Base-by-base conservation (phyloP, 2,797 vertebrate species). In the Phalanger gymnotis region DNA sequence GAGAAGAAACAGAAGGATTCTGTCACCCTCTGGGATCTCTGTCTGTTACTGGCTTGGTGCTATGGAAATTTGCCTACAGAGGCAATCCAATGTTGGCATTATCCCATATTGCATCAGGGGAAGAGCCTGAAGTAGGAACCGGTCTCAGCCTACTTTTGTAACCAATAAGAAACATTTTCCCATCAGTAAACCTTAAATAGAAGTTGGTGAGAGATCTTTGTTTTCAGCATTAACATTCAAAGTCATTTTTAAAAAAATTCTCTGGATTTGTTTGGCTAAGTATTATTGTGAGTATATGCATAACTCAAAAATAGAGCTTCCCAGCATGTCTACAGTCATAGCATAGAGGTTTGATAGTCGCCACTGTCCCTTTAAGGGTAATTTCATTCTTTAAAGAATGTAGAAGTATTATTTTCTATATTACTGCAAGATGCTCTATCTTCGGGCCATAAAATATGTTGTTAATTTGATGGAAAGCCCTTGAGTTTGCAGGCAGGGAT, bases 401-500 rank as follows among this genome's bases (percentile, higher is more conserved):
- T 25, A 81, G 73, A 81, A 81, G 40, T 47, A 81, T 81, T 56
- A 92, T 94, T 95, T 96, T 91, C 54, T 55, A 90, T 81, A 91
- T 96, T 92, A 90, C 11, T 96, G 90, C 0, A 91, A 47, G 13
- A 51, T 28, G 54, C 11, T 96, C 40, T 53, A 92, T 90, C 95
- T 91, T 28, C 90, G n/a, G 40, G 53, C 51, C 52, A 92, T 94
- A 92, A 96, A 97, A 92, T 91, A 92, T 90, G 51, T 93, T 58
- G 92, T 93, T 94, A 94, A 94, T 14, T 1, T 95, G 90, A 94
- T 57, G 51, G 54, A 93, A 96, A 96, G 89, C 96, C 66, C 87
- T 92, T 92, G 93, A 94, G 61, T 58, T 94, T 93, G 56, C 2
- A 90, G 92, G 93, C 92, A 94, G 58, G 57, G 95, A 92, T 66